phyloP scores from a whole-genome alignment of 2,113 vertebrate species.

The Orthonyx spaldingii region DNA sequence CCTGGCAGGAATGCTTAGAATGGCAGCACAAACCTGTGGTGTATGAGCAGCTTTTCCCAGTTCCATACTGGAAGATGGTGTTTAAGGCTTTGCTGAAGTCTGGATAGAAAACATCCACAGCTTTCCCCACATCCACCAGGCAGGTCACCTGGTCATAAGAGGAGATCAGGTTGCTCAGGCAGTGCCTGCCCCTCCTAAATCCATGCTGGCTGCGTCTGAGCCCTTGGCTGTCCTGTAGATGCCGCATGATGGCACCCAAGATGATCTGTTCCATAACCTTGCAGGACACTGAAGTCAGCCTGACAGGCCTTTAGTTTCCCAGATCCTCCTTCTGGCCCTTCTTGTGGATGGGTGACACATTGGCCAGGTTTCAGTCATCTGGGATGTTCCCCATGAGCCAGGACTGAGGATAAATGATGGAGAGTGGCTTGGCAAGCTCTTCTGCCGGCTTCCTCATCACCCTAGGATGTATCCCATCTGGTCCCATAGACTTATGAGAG shows the following conservation, averaged over 20 bases:
- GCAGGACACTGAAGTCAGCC: neutral
- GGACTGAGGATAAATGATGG: neutral
- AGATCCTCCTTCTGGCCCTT: neutral
- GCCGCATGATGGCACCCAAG: neutral
- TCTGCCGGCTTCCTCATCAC: neutral
- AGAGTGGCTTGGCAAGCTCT: neutral
- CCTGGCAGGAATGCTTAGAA: neutral
- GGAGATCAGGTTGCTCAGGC: neutral
- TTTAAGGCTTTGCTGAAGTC: neutral
- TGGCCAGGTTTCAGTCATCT: neutral
- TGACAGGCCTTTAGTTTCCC: neutral
- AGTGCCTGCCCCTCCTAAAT: neutral
- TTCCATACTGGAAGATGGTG: too few species aligned
- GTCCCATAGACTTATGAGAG: neutral
- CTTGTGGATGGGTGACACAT: neutral
- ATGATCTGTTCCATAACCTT: neutral
- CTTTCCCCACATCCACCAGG: neutral
- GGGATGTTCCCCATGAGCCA: neutral
- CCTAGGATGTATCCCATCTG: neutral
- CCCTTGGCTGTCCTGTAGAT: too few species aligned
- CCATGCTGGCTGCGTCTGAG: neutral
- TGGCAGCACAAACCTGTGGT: fast-evolving
- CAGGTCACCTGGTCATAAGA: neutral
- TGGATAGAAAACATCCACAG: too few species aligned
- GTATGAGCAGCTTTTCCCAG: neutral